A percentile compares a stretch with the other conserved stretches of the same genome.
Evolutionary conservation across 2,888 invertebrate species (phyloP).

Genomic region (Trichogramma evanescens): DNA sequence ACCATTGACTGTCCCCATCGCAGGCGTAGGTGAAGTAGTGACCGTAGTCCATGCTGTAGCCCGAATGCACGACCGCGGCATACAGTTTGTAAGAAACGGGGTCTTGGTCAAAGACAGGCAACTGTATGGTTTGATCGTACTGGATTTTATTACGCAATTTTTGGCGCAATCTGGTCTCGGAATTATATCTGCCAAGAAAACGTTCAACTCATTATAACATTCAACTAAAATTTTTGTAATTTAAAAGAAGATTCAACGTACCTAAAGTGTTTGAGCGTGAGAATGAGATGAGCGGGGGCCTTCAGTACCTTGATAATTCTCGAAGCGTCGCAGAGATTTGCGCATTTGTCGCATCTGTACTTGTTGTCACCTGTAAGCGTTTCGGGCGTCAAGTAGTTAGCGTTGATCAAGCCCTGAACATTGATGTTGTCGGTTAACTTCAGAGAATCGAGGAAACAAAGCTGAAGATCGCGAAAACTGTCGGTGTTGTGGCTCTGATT

Average conservation of each 20-base stretch:
- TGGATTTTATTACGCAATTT: slow-evolving; percentile 68
- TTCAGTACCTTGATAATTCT: slow-evolving; percentile 62
- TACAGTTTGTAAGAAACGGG: slow-evolving; percentile 62
- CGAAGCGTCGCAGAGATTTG: slow-evolving; percentile 69
- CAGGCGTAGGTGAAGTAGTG: slow-evolving; percentile 81
- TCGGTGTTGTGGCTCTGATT: slow-evolving; percentile 68
- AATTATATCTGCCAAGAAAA: slow-evolving; percentile 54
- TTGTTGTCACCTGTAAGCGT: slow-evolving; percentile 72
- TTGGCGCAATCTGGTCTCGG: slow-evolving; percentile 65
- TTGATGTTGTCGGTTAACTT: slow-evolving; percentile 50
- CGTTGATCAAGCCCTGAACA: slow-evolving; percentile 69
- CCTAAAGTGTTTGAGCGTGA: slow-evolving; percentile 72
- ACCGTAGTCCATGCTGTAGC: slow-evolving; percentile 75
- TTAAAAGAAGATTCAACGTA: background rate
- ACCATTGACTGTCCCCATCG: slow-evolving; percentile 63
- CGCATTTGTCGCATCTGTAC: slow-evolving; percentile 74
- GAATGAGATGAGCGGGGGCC: slow-evolving; percentile 69
- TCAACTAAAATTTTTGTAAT: no score
- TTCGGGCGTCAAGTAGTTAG: slow-evolving; percentile 69
- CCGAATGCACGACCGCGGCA: slow-evolving; percentile 79
- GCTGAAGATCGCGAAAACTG: slow-evolving; percentile 72
- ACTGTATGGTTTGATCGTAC: slow-evolving; percentile 53
- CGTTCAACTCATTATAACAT: background rate
- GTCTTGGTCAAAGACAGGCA: slow-evolving; percentile 38
- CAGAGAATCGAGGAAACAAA: slow-evolving; percentile 62